Evolutionary conservation across 1,140 invertebrate species (phyloP), one percentile per base, ranked within the genome.

Genomic region (Formica exsecta): DNA sequence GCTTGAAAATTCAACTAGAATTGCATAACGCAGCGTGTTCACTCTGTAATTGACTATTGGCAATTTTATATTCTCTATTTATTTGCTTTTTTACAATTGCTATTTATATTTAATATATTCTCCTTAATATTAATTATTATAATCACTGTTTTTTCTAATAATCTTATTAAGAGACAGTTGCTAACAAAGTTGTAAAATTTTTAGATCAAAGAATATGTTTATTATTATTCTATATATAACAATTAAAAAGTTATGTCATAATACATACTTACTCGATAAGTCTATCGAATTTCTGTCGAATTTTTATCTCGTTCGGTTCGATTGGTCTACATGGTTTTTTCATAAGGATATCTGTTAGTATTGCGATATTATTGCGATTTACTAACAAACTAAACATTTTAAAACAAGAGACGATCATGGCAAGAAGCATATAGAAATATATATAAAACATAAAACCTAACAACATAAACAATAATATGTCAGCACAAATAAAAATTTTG

Each of bases 401-500:
- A 22, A 22, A 29, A 1, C 73, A 61, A 1, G 73, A 75, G 13
- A 86, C 73, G 0, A 81, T 32, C 25, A 91, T 77, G 1, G 90
- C 85, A 11, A 93, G 57, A 4, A 89, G 29, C n/a, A 92, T 70
- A 16, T 89, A 92, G 11, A 91, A 75, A 70, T 7, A 22, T 22
- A 22, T 22, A 22, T 22, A 22, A 22, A 22, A 22, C 22, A 22
- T 22, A 22, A 22, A 22, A 22, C 22, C 22, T 22, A 22, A 22
- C 22, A 22, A 22, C 22, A 22, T 22, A 22, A 22, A 22, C 22
- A 22, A 22, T 22, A 22, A 22, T 22, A 22, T 22, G 22, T 22
- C 22, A 22, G 22, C 22, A 22, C 22, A 22, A 22, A 22, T 22
- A 22, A 22, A 22, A 22, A 22, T 22, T 22, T 22, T 22, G 22